A percentile compares a stretch with the other conserved stretches of the same genome.
phyloP scores from a whole-genome alignment of 2,888 invertebrate genomes.

The Eupeodes latifasciatus region DNA sequence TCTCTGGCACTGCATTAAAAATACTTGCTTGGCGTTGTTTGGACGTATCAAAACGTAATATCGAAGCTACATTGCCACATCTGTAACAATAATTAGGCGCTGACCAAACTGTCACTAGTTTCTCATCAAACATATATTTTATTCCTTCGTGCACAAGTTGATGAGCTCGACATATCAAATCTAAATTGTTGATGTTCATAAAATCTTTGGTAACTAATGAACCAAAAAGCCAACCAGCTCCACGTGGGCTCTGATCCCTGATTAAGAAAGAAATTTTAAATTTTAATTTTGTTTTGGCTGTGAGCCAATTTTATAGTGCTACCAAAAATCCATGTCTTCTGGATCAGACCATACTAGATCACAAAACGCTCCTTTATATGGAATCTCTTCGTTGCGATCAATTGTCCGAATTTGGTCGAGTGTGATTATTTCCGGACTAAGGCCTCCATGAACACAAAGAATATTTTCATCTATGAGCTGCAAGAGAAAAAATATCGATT shows the following conservation, averaged over 20 bases:
- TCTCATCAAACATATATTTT: slow-evolving; percentile 99
- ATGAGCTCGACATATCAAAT: slow-evolving; percentile 98
- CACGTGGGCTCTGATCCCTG: slow-evolving; percentile 95
- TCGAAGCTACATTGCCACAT: slow-evolving; percentile 99
- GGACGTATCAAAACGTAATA: slow-evolving; percentile 93
- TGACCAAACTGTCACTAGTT: slow-evolving; percentile 99
- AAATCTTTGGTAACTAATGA: slow-evolving; percentile 97
- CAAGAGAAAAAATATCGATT: not conserved
- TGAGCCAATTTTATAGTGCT: slow-evolving; percentile 76
- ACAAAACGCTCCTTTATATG: slow-evolving; percentile 99
- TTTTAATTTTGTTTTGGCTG: not conserved
- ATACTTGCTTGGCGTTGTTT: slow-evolving; percentile 92
- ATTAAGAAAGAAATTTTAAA: slow-evolving; percentile 72
- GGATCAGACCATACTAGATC: slow-evolving; percentile 99
- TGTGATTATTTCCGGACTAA: slow-evolving; percentile 98
- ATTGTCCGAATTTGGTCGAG: slow-evolving; percentile 98
- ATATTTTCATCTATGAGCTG: slow-evolving; percentile 96
- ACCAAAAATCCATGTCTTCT: slow-evolving; percentile 97
- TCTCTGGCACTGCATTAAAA: slow-evolving; percentile 98
- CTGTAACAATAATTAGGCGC: slow-evolving; percentile 99
- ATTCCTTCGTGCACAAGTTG: slow-evolving; percentile 99
- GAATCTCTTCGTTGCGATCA: slow-evolving; percentile 98
- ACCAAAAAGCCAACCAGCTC: slow-evolving; percentile 99
- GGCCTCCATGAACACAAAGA: slow-evolving; percentile 98
- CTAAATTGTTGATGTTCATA: slow-evolving; percentile 95